Base-by-base conservation (phyloP, 2,797 vertebrate genomes). In the Hydrophis major region DNA sequence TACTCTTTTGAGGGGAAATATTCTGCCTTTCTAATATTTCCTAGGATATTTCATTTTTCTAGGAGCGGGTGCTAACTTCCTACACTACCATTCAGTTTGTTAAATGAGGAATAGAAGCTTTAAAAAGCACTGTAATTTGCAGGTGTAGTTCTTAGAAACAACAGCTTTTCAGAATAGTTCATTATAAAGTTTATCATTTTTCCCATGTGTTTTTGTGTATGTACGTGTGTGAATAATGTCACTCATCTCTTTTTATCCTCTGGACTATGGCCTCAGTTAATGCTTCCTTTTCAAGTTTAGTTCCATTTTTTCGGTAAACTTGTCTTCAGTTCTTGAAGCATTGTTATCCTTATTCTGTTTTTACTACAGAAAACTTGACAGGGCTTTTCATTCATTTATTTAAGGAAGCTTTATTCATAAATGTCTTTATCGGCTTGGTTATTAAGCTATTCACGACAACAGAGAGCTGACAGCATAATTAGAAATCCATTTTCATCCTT, bases 221-320 rank as follows among this genome's bases (percentile, higher is more conserved):
- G 16, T 18, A 42, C 4, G 1, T 47, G 37, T 78, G 37, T 78
- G 18, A 42, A 83, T 83, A 83, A 83, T 83, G 37, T 83, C 20
- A 47, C 4, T 47, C 20, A 11, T 83, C 74, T 83, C 74, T 83
- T 83, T 83, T 47, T 50, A 5, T 61, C 59, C 74, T 93, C 93
- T 96, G 42, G 95, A 95, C 95, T 96, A 87, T 88, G 63, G 93
- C 88, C 94, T 95, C 95, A 96, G 95, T 97, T 96, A 96, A 95
- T 27, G 89, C 60, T 93, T 90, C 96, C 93, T 96, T 95, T 93
- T 95, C 96, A 96, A 96, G 96, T 96, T 97, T 97, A 96, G 96
- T 95, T 94, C 94, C 92, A 59, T 57, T 94, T 87, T 87, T 11
- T 93, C 91, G 74, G 86, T 93, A 94, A 95, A 93, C 95, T 96